These are phyloP conservation scores for Seira ritae DNA, from an alignment of 2,888 invertebrate genomes.

Conservation along the genomic window DNA sequence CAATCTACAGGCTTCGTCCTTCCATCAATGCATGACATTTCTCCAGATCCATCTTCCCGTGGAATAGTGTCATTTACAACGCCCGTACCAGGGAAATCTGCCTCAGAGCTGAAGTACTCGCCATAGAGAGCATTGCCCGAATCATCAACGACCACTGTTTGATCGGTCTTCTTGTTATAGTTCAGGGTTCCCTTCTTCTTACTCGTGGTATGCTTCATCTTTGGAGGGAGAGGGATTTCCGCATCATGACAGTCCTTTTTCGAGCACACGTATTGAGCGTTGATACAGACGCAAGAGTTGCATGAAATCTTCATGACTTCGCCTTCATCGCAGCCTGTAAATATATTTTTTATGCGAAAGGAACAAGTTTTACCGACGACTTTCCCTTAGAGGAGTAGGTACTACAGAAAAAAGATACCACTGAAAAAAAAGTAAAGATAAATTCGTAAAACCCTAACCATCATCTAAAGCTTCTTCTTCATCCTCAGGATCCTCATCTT, in stretches of 20 bases:
- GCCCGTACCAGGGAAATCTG: not conserved
- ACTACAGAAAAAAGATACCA: not conserved
- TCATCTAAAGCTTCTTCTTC: constrained; percentile 41
- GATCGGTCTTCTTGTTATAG: constrained; percentile 39
- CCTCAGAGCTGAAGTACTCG: constrained; percentile 47
- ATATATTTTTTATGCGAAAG: not conserved
- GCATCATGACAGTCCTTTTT: constrained; percentile 73
- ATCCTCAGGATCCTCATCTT: constrained; percentile 44
- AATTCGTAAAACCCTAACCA: constrained; percentile 7
- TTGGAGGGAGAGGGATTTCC: constrained; percentile 45
- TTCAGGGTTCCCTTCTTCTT: constrained; percentile 47
- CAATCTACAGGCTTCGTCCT: constrained; percentile 71
- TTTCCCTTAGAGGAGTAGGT: not conserved
- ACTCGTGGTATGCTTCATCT: not conserved
- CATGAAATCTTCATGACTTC: constrained; percentile 66
- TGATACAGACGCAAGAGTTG: constrained; percentile 63
- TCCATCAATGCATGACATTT: constrained; percentile 62
- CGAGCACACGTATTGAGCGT: constrained; percentile 72
- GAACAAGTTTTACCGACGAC: constrained; percentile 4
- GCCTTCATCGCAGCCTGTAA: constrained; percentile 61
- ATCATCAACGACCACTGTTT: constrained; percentile 20
- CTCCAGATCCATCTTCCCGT: constrained; percentile 7
- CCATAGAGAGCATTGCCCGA: constrained; percentile 39
- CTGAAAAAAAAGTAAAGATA: not conserved
- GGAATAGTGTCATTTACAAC: constrained; percentile 14